Evolutionary conservation across 37 sponge, comb jelly and placozoan genomes (phyloP), one percentile per base, ranked within the genome.

Genomic region (Dysidea cf. avara): DNA sequence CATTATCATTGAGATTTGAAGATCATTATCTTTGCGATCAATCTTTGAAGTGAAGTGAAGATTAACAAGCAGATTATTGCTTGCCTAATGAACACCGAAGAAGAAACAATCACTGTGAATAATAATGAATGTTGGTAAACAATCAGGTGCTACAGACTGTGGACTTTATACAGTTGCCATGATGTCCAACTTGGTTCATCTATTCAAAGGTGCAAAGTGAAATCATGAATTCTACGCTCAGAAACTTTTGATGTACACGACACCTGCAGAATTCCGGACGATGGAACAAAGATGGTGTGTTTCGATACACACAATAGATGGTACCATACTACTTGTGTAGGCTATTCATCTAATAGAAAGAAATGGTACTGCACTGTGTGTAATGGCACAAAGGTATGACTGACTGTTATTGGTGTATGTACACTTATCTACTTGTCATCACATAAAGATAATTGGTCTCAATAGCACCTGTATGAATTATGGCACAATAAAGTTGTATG

Each of bases 41-140:
- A 32, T 37, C 80, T 71, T 49, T 80, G 80, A 71, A 69, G 60
- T 28, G 43, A 35, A 46, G 22, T 78, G 55, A 46, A 60, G 14
- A 2, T 61, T 48, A 3, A 24, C 28, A 54, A 54, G 34, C 25
- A 48, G 6, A 38, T 49, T 13, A 65, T 76, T 32, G 77, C 77
- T 48, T 31, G 51, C 21, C 66, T 76, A 28, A 38, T 76, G 18
- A 50, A 31, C 5, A 50, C 53, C 39, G 35, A 31, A 20, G 64
- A 76, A 12, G n/a, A 11, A 16, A 12, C 66, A 5, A 35, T 76
- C 48, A 1, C 56, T n/a, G 32, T 76, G 28, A 16, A 76, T n/a
- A n/a, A 29, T 76, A 7, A 76, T 76, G 77, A 76, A 76, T 65
- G 43, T 76, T n/a, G 25, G 53, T 37, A 76, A 76, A 56, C 77